A percentile compares a stretch with the other conserved stretches of the same genome.
These are phyloP conservation scores for Anthopleura sola DNA, from an alignment of 64 coral and sea anemone genomes.

Conservation along the genomic window DNA sequence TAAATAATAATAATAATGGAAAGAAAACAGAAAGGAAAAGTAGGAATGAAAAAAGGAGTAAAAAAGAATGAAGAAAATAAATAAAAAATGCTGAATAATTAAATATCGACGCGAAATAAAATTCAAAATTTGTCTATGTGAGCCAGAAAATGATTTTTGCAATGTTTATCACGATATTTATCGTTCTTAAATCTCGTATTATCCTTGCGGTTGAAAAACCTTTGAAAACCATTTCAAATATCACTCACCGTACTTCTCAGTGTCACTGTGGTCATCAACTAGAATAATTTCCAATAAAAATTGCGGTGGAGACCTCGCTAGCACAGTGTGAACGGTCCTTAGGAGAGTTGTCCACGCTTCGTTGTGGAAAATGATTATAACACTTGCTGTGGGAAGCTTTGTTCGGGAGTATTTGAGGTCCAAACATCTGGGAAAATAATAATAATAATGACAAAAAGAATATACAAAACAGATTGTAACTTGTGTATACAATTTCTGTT, in stretches of 20 bases:
- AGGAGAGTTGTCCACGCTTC: conserved; percentile 95
- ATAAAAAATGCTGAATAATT: not conserved
- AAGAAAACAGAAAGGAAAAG: not conserved
- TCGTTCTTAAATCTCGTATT: not conserved
- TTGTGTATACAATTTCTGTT: not conserved
- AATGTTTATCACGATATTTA: not conserved
- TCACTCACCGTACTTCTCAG: conserved; percentile 67
- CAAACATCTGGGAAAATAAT: conserved; percentile 54
- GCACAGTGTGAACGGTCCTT: conserved; percentile 79
- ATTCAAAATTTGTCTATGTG: not conserved
- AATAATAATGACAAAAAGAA: not conserved
- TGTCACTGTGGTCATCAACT: conserved; percentile 83
- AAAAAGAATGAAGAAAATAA: not conserved
- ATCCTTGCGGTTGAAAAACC: not conserved
- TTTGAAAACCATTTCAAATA: not conserved
- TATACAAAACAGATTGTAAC: not conserved
- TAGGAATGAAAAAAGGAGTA: not conserved
- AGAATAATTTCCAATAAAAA: conserved; percentile 84
- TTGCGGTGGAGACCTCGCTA: conserved; percentile 64
- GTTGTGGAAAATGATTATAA: conserved; percentile 94
- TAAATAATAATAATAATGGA: too few species aligned
- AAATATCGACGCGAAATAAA: not conserved
- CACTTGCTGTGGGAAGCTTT: conserved; percentile 85
- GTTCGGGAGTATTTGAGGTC: conserved; percentile 56
- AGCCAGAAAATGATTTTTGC: not conserved